Evolutionary conservation across 1,140 invertebrate genomes (phyloP).

Genomic region (Triops cancriformis): DNA sequence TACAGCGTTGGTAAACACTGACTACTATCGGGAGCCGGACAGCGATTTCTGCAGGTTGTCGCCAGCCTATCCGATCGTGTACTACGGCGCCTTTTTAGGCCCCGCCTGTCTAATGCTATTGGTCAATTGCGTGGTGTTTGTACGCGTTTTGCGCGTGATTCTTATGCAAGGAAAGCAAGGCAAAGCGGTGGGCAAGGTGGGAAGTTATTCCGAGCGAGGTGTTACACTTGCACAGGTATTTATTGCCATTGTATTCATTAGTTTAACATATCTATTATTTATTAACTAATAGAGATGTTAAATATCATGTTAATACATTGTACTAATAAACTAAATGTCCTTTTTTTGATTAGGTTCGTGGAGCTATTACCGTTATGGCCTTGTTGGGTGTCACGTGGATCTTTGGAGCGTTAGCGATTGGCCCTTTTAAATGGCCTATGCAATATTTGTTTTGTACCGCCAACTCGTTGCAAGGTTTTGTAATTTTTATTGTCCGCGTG

Average conservation of each 20-base stretch:
- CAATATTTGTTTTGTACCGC: conserved; percentile 46
- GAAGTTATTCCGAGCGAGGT: conserved; percentile 16
- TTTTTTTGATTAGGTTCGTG: conserved; percentile 41
- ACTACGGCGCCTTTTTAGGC: conserved; percentile 35
- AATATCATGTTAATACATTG: no score
- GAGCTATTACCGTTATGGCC: conserved; percentile 47
- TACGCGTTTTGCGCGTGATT: conserved; percentile 43
- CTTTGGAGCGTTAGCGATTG: conserved; percentile 45
- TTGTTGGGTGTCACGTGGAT: conserved; percentile 49
- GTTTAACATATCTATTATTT: not conserved
- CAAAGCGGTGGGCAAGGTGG: conserved; percentile 32
- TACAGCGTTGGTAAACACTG: conserved; percentile 29
- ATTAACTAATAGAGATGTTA: no score
- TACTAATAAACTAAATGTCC: conserved; percentile 23
- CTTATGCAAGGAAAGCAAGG: conserved; percentile 36
- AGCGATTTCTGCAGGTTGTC: conserved; percentile 34
- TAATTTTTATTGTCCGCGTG: conserved; percentile 47
- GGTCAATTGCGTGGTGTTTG: conserved; percentile 44
- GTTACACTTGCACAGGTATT: conserved; percentile 32
- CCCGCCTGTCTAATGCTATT: conserved; percentile 44
- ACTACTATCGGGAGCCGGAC: conserved; percentile 33
- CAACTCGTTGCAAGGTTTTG: conserved; percentile 46
- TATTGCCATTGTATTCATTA: not conserved
- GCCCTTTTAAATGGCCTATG: conserved; percentile 41
- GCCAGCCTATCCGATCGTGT: conserved; percentile 31